phyloP scores from a whole-genome alignment of 2,797 vertebrate species.

The Lepilemur ruficaudatus region DNA sequence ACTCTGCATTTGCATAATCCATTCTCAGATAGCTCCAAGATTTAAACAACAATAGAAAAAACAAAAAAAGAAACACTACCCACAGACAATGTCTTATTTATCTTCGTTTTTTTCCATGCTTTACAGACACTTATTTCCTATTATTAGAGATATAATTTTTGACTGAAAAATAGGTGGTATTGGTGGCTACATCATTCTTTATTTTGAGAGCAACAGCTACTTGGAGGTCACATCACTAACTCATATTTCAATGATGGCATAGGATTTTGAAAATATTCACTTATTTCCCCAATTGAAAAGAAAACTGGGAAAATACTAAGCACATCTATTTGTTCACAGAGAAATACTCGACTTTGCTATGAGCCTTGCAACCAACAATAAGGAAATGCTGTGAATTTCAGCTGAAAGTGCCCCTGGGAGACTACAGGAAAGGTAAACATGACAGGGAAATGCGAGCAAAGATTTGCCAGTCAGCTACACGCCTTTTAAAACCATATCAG shows the following conservation, averaged over 20 bases:
- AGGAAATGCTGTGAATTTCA: conserved; percentile 76
- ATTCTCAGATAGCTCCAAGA: not conserved
- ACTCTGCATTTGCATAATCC: not conserved
- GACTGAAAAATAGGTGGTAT: not conserved
- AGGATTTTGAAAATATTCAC: not conserved
- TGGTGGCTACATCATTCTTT: not conserved
- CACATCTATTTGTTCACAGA: conserved; percentile 79
- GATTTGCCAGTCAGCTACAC: conserved; percentile 62
- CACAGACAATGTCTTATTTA: not conserved
- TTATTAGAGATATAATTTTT: not conserved
- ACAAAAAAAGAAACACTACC: not conserved
- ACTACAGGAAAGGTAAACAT: conserved; percentile 71
- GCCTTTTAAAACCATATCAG: conserved; percentile 53
- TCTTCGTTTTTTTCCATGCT: not conserved
- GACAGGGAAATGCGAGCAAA: conserved; percentile 61
- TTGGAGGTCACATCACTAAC: conserved; percentile 34
- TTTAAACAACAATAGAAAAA: not conserved
- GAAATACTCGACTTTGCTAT: conserved; percentile 70
- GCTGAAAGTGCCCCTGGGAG: conserved; percentile 75
- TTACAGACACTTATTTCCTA: not conserved
- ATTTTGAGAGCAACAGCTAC: not conserved
- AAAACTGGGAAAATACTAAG: conserved; percentile 78
- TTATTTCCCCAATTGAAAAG: conserved; percentile 75
- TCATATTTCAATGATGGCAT: not conserved
- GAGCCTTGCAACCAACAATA: conserved; percentile 71